Evolutionary conservation across 2,797 vertebrate genomes (phyloP).

Genomic region (Siniperca obscura): DNA sequence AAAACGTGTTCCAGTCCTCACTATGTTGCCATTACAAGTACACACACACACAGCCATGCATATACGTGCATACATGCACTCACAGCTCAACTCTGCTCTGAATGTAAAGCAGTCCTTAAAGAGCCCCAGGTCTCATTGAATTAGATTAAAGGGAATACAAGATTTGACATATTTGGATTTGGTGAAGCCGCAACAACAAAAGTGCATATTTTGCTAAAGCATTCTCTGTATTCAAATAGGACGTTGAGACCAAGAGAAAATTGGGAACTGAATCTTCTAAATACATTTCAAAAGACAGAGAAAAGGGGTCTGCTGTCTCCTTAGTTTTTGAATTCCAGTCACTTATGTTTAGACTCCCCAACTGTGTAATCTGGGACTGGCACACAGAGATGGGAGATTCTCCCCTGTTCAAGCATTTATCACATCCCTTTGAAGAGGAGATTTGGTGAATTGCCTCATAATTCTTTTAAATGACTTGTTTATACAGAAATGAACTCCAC

Average conservation of each 20-base stretch:
- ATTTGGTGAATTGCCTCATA: conserved; percentile 69
- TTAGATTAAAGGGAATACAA: conserved; percentile 61
- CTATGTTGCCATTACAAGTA: no score
- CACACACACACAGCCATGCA: neutral
- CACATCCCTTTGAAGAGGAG: conserved; percentile 60
- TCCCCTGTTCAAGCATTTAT: conserved; percentile 67
- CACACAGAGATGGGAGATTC: conserved; percentile 62
- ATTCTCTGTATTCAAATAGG: conserved; percentile 48
- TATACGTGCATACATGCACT: neutral
- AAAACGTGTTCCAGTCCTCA: no score
- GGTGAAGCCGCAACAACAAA: conserved; percentile 45
- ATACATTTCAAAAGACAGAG: conserved; percentile 58
- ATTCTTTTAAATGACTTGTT: conserved; percentile 73
- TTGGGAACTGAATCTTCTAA: conserved; percentile 33
- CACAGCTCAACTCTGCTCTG: neutral
- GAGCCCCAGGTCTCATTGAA: conserved; percentile 46
- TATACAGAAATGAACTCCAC: conserved; percentile 67
- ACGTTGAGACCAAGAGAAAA: conserved; percentile 25
- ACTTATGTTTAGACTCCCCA: conserved; percentile 51
- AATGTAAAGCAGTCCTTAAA: conserved; percentile 33
- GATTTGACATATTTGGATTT: conserved; percentile 65
- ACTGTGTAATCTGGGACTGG: conserved; percentile 68
- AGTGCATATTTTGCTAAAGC: conserved; percentile 37
- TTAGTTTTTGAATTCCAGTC: conserved; percentile 58
- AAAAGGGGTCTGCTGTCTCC: conserved; percentile 42